Percentiles rank a stretch among this genome's conserved stretches.
Evolutionary conservation across 2,888 invertebrate species (phyloP).

Genomic region (Drosophila parthenogenetica): DNA sequence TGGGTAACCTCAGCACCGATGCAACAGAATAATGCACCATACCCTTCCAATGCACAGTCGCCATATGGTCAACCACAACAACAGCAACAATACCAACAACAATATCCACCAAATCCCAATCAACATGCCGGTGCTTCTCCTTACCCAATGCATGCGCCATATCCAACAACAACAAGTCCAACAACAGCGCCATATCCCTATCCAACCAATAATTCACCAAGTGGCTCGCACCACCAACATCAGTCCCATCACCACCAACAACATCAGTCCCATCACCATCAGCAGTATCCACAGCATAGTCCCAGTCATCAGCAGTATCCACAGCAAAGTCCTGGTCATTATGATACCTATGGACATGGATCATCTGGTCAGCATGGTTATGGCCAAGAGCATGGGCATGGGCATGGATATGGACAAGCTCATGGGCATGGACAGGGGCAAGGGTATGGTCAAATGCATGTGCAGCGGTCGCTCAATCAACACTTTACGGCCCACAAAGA

Average conservation of each 20-base stretch:
- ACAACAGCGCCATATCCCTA: slow-evolving; percentile 61
- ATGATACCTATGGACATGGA: slow-evolving; percentile 56
- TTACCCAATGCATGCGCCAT: slow-evolving; percentile 61
- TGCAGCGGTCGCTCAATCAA: slow-evolving; percentile 55
- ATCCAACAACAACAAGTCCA: slow-evolving; percentile 31
- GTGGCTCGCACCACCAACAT: slow-evolving; percentile 29
- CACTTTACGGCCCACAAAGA: slow-evolving; percentile 72
- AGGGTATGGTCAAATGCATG: slow-evolving; percentile 46
- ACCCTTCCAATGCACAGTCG: slow-evolving; percentile 39
- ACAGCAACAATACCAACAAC: slow-evolving; percentile 46
- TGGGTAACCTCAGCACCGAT: slow-evolving; percentile 73
- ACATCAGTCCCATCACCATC: slow-evolving; percentile 5
- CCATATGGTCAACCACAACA: slow-evolving; percentile 30
- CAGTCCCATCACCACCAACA: slow-evolving; percentile 25
- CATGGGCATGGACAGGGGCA: slow-evolving; percentile 19
- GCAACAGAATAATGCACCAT: slow-evolving; percentile 66
- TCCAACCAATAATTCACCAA: slow-evolving; percentile 11
- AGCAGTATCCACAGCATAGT: slow-evolving; percentile 4
- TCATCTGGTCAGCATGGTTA: slow-evolving; percentile 64
- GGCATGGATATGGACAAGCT: slow-evolving; percentile 63
- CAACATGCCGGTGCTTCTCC: slow-evolving; percentile 35
- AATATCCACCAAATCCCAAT: slow-evolving; percentile 52
- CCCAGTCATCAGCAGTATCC: slow-evolving; percentile 31
- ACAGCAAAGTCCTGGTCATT: slow-evolving; percentile 36
- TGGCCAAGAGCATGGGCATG: slow-evolving; percentile 51